Percentiles rank a stretch among this genome's conserved stretches.
phyloP scores from a whole-genome alignment of 1,140 invertebrate genomes.

The Drosophila nigromelanica region DNA sequence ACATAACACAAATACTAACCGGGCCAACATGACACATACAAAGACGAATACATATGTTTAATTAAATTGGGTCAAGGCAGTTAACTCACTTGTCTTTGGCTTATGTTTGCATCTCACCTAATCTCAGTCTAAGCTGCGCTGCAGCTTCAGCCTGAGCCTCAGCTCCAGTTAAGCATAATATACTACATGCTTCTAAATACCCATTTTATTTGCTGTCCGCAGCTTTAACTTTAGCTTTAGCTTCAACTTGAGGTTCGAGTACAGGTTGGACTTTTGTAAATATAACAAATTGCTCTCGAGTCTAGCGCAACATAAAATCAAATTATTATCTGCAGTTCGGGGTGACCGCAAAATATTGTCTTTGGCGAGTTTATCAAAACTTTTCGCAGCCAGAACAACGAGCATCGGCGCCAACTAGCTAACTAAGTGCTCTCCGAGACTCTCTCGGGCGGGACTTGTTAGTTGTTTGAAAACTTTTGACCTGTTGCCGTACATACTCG shows the following conservation, averaged over 20 bases:
- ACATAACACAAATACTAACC: constrained; percentile 67
- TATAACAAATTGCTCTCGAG: constrained; percentile 68
- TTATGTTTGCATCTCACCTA: constrained; percentile 79
- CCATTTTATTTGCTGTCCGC: constrained; percentile 3
- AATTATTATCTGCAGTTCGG: constrained; percentile 67
- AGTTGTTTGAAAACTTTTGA: constrained; percentile 60
- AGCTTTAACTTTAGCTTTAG: constrained; percentile 11
- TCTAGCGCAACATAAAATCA: constrained; percentile 61
- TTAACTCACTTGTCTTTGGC: constrained; percentile 80
- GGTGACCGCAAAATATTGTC: constrained; percentile 68
- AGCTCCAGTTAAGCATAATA: constrained; percentile 30
- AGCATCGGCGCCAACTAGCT: constrained; percentile 37
- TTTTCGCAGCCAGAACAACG: constrained; percentile 43
- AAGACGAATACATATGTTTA: constrained; percentile 55
- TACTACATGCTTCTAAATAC: constrained; percentile 2
- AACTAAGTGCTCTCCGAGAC: constrained; percentile 38
- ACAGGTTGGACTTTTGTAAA: constrained; percentile 34
- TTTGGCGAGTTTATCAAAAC: constrained; percentile 75
- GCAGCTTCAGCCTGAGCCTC: neutral
- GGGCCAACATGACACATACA: constrained; percentile 45
- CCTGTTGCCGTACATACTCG: constrained; percentile 59
- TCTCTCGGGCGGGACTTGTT: constrained; percentile 50
- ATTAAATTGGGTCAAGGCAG: constrained; percentile 80
- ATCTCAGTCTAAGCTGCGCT: constrained; percentile 48
- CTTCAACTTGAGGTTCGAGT: constrained; percentile 19